phyloP scores from a whole-genome alignment of 1,140 invertebrate species.

The Vanessa tameamea region DNA sequence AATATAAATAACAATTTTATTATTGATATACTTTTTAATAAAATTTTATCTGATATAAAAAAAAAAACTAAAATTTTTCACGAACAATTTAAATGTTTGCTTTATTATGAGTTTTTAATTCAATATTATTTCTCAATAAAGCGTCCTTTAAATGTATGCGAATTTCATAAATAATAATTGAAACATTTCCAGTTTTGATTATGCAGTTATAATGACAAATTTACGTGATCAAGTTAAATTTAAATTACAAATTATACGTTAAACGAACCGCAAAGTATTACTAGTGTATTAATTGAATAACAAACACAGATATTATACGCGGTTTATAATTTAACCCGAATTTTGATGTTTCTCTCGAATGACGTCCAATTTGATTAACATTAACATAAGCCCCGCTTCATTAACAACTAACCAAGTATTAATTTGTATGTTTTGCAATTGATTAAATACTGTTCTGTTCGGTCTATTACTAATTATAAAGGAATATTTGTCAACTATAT shows the following conservation, averaged over 20 bases:
- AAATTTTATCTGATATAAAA: too few relatives aligned
- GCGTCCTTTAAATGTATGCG: too few relatives aligned
- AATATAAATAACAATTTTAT: too few relatives aligned
- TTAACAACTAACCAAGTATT: slow-evolving; percentile 29
- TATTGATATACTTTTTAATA: too few relatives aligned
- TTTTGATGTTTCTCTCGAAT: slow-evolving; percentile 18
- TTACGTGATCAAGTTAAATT: slow-evolving; percentile 11
- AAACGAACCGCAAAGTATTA: slow-evolving; percentile 15
- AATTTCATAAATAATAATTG: slow-evolving; percentile 4
- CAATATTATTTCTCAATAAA: too few relatives aligned
- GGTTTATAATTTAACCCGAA: slow-evolving; percentile 29
- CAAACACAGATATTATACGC: slow-evolving; percentile 21
- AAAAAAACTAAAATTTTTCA: too few relatives aligned
- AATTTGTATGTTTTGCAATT: slow-evolving; percentile 33
- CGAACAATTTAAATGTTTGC: too few relatives aligned
- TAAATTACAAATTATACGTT: slow-evolving; percentile 15
- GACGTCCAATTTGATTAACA: slow-evolving; percentile 32
- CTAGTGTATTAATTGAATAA: slow-evolving; percentile 15
- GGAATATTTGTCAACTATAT: neutral
- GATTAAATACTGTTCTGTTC: slow-evolving; percentile 29
- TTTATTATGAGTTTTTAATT: too few relatives aligned
- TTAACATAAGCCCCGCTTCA: slow-evolving; percentile 32
- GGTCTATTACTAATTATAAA: neutral
- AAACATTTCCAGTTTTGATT: slow-evolving; percentile 2
- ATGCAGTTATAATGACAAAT: slow-evolving; percentile 1